phyloP scores from a whole-genome alignment of 2,113 vertebrate genomes.

The Platanista minor region DNA sequence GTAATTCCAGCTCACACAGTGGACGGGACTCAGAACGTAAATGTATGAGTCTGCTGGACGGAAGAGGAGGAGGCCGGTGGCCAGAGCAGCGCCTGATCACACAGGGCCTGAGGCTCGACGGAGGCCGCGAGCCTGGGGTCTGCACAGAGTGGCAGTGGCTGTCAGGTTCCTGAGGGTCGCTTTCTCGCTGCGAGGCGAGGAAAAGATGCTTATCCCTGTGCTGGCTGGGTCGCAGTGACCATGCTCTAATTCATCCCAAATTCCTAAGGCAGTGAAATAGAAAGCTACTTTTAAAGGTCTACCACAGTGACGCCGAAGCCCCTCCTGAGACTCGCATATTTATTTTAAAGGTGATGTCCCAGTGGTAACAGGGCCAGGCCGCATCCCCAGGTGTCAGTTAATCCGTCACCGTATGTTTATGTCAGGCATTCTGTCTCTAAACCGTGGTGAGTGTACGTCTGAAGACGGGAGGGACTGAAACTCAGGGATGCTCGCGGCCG shows the following conservation, averaged over 20 bases:
- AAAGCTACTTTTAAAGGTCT: background rate
- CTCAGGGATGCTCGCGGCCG: constrained; percentile 31
- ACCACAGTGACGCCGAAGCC: no score
- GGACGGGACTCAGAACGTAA: background rate
- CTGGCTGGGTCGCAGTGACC: background rate
- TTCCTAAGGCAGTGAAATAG: background rate
- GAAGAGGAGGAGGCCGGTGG: background rate
- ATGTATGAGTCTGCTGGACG: background rate
- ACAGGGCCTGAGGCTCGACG: background rate
- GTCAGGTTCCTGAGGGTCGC: background rate
- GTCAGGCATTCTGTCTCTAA: background rate
- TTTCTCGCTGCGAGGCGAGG: background rate
- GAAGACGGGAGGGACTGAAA: constrained; percentile 19
- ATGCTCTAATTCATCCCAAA: background rate
- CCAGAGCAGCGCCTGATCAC: background rate
- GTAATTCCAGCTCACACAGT: background rate
- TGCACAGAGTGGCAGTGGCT: background rate
- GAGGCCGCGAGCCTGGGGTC: background rate
- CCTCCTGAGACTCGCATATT: background rate
- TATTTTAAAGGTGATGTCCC: background rate
- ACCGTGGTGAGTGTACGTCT: constrained; percentile 33
- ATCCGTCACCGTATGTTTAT: background rate
- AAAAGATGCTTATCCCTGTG: background rate
- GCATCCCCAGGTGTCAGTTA: background rate
- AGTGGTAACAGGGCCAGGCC: background rate